Percentiles rank a stretch among this genome's conserved stretches.
Conservation (phyloP, 1,140 invertebrate species). For the Drosophila sturtevanti region DNA sequence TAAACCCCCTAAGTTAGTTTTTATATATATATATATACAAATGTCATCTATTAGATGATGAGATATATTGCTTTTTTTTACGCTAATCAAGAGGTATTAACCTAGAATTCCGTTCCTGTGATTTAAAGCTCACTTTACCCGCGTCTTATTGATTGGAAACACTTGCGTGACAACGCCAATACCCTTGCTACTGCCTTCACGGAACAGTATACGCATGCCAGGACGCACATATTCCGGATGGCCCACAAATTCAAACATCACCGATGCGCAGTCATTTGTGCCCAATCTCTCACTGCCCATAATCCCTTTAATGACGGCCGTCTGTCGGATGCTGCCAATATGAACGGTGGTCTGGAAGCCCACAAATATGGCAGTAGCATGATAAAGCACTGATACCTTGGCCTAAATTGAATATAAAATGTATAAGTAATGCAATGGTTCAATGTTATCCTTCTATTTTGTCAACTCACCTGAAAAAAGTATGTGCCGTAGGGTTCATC, state of each 20-base stretch:
- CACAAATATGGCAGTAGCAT: conserved; percentile 89
- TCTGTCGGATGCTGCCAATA: conserved; percentile 97
- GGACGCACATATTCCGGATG: conserved; percentile 96
- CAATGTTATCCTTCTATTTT: too few species aligned
- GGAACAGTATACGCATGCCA: conserved; percentile 93
- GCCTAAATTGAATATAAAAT: conserved; percentile 86
- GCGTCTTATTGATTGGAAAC: conserved; percentile 84
- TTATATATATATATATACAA: conserved; percentile 41
- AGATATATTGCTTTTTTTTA: conserved; percentile 39
- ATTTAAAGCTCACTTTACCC: conserved; percentile 39
- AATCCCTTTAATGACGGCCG: conserved; percentile 90
- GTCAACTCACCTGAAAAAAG: conserved; percentile 88
- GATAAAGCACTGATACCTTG: conserved; percentile 92
- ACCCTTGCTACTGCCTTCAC: conserved; percentile 93
- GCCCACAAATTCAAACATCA: conserved; percentile 94
- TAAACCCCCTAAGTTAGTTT: conserved; percentile 39
- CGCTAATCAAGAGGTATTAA: conserved; percentile 39
- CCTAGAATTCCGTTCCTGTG: not conserved
- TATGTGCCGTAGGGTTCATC: conserved; percentile 87
- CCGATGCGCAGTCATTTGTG: conserved; percentile 93
- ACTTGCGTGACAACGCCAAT: conserved; percentile 95
- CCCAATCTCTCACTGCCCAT: conserved; percentile 82
- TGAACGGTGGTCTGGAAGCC: conserved; percentile 98
- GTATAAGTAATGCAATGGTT: not conserved
- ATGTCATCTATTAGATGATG: conserved; percentile 38